Evolutionary conservation across 2,888 invertebrate genomes (phyloP).

Genomic region (Platypus cylindrus): DNA sequence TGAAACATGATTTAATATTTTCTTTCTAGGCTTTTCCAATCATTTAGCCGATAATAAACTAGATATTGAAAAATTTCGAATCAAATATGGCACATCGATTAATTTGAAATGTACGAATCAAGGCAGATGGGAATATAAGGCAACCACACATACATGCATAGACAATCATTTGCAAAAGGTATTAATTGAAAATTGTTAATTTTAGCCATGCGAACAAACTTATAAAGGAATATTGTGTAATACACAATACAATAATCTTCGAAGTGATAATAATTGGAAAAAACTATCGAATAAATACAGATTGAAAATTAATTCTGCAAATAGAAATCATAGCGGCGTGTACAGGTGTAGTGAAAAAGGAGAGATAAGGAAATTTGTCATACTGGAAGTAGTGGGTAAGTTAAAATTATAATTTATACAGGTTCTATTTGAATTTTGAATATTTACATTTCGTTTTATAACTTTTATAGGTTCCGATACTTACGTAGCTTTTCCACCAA

Average conservation of each 20-base stretch:
- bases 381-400: slow-evolving; percentile 26
- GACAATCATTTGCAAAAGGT: not conserved
- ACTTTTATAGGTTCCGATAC: slow-evolving; percentile 9
- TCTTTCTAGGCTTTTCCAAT: slow-evolving; percentile 21
- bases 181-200: not conserved
- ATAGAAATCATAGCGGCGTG: slow-evolving; percentile 23
- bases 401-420: not conserved
- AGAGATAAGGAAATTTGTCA: slow-evolving; percentile 21
- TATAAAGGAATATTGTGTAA: slow-evolving; percentile 16
- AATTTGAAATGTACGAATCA: slow-evolving; percentile 24
- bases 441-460: not conserved
- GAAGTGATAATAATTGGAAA: slow-evolving; percentile 19
- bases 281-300: slow-evolving; percentile 19
- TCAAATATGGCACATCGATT: slow-evolving; percentile 24
- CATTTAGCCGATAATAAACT: slow-evolving; percentile 21
- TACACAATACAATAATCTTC: slow-evolving; percentile 12
- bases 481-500: slow-evolving; percentile 23
- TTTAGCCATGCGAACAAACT: slow-evolving; percentile 2
- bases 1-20: slow-evolving; percentile 21
- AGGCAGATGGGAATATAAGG: slow-evolving; percentile 27
- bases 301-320: slow-evolving; percentile 23
- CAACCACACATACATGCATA: slow-evolving; percentile 13
- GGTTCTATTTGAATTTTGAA: not conserved
- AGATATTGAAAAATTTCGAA: slow-evolving; percentile 21
- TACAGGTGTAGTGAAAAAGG: slow-evolving; percentile 27